Percentiles rank a stretch among this genome's conserved stretches.
These are phyloP conservation scores for Microtus richardsoni DNA, from an alignment of 2,113 vertebrate genomes.

Conservation along the genomic window DNA sequence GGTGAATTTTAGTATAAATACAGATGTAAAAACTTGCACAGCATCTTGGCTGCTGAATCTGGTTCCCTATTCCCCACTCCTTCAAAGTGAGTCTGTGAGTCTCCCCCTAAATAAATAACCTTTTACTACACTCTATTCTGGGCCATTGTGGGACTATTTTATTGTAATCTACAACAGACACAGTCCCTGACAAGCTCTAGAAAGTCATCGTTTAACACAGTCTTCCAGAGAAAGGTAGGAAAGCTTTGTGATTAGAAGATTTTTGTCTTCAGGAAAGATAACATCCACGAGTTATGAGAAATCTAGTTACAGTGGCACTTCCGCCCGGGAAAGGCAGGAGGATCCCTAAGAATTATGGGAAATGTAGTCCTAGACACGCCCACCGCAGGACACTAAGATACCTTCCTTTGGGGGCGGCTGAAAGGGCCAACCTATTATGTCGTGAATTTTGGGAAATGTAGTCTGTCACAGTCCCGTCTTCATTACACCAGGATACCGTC, in stretches of 20 bases:
- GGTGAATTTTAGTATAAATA: too few species aligned
- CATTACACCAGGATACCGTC: neutral
- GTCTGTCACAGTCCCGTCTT: too few species aligned
- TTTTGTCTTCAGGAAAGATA: neutral
- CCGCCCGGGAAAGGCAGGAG: fast-evolving
- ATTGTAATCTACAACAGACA: too few species aligned
- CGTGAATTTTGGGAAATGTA: neutral
- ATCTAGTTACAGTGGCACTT: neutral
- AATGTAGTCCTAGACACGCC: neutral
- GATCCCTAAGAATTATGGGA: neutral
- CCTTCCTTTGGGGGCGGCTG: neutral
- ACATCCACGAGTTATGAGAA: neutral
- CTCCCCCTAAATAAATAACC: too few species aligned
- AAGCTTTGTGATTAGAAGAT: neutral
- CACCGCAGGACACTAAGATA: fast-evolving
- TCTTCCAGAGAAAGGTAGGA: neutral
- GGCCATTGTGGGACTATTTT: too few species aligned
- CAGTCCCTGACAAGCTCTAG: neutral
- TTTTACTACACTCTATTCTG: too few species aligned
- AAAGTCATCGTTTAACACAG: neutral
- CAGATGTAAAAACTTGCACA: too few species aligned
- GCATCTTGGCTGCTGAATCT: too few species aligned
- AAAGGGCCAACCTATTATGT: too few species aligned
- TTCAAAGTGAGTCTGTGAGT: too few species aligned
- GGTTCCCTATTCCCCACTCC: too few species aligned